Conservation (phyloP, 2,113 vertebrate species). For the Corythoichthys haematopterus region DNA sequence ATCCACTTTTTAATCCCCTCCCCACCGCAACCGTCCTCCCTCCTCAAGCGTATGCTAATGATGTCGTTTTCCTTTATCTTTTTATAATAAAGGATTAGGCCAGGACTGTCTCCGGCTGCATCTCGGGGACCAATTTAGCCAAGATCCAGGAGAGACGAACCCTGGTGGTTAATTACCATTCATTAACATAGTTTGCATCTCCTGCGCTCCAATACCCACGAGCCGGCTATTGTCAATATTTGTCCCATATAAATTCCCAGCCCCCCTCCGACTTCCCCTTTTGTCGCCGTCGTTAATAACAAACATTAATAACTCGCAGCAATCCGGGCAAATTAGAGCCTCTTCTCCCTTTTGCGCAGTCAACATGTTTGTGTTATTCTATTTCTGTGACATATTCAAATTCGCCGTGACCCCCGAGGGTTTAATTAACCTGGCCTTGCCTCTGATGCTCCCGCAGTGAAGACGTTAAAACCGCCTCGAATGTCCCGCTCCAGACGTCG, state of each 20-base stretch:
- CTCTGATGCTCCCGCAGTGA: constrained; percentile 64
- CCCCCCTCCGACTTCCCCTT: constrained; percentile 3
- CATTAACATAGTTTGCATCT: constrained; percentile 82
- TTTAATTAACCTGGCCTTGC: constrained; percentile 79
- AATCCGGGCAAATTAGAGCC: constrained; percentile 49
- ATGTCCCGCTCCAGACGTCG: constrained; percentile 31
- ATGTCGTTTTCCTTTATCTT: constrained; percentile 80
- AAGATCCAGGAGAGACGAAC: constrained; percentile 73
- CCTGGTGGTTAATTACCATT: constrained; percentile 82
- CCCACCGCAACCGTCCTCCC: constrained; percentile 15
- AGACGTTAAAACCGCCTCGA: constrained; percentile 67
- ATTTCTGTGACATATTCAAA: constrained; percentile 76
- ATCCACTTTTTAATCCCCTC: constrained; percentile 70
- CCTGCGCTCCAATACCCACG: constrained; percentile 69
- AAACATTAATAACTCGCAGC: constrained; percentile 72
- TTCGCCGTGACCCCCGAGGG: constrained; percentile 59
- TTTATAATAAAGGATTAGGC: constrained; percentile 82
- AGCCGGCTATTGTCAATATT: constrained; percentile 77
- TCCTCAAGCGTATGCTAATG: constrained; percentile 76
- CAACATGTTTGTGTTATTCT: constrained; percentile 64
- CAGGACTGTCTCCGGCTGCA: constrained; percentile 75
- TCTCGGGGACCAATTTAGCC: constrained; percentile 81
- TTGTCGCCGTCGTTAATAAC: constrained; percentile 69
- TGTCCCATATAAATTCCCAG: constrained; percentile 71
- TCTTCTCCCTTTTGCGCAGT: constrained; percentile 55